These are phyloP conservation scores for Alcis repandata DNA, from an alignment of 2,888 invertebrate genomes.

Conservation along the genomic window DNA sequence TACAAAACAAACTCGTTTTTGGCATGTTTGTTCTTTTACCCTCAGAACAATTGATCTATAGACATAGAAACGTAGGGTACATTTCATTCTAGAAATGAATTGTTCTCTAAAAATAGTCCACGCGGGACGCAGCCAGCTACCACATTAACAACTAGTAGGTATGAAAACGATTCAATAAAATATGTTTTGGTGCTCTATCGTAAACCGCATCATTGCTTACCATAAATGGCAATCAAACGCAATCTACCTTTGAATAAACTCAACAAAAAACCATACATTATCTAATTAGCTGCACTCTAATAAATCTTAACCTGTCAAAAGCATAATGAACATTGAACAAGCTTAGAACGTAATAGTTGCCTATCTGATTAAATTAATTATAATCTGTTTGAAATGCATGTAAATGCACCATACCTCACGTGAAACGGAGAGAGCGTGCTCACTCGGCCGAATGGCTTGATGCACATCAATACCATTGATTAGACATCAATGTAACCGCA, in stretches of 20 bases:
- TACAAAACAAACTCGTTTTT: too few species aligned
- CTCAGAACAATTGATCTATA: too few species aligned
- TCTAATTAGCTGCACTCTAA: slow-evolving; percentile 3
- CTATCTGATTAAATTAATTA: slow-evolving; percentile 74
- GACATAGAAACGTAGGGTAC: too few species aligned
- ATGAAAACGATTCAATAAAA: too few species aligned
- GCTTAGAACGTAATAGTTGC: slow-evolving; percentile 37
- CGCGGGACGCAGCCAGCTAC: too few species aligned
- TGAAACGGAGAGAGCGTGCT: slow-evolving; percentile 80
- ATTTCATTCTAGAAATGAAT: too few species aligned
- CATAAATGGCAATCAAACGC: too few species aligned
- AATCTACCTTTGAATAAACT: neutral
- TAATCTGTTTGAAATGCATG: slow-evolving; percentile 73
- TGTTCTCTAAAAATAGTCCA: too few species aligned
- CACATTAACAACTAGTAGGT: too few species aligned
- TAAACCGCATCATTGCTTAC: too few species aligned
- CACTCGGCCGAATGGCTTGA: slow-evolving; percentile 61
- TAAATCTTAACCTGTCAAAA: slow-evolving; percentile 11
- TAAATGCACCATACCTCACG: slow-evolving; percentile 78
- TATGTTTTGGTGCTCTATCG: too few species aligned
- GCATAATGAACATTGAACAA: slow-evolving; percentile 1
- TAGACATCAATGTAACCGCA: slow-evolving; percentile 45
- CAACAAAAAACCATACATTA: neutral
- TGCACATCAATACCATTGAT: slow-evolving; percentile 61
- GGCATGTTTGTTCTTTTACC: too few species aligned